Base-by-base conservation (phyloP, 2,888 invertebrate species). In the Petrolisthes cinctipes region DNA sequence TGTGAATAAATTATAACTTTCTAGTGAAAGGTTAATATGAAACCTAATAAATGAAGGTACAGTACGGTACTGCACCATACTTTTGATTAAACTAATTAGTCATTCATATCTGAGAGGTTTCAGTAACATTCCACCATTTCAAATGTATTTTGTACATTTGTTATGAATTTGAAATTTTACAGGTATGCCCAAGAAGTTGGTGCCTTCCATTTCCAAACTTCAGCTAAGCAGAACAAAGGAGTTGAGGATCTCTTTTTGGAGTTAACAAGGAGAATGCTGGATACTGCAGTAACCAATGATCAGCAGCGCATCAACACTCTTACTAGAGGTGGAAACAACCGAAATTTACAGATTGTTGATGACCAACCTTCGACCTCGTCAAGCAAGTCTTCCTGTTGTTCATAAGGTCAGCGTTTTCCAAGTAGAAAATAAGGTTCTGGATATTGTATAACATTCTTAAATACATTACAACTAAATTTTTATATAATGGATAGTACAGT, bases 171-270 rank as follows among this genome's bases (percentile, higher is more conserved):
- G 53, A 7, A 53, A 20, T 81, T 11, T 94, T 94, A 83, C 93
- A 97, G 97, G 89, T 98, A 98, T 93, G 96, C 98, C 4, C 94
- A 95, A 91, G 96, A 96, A 92, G 98, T 98, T 6, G 98, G 97
- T 85, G 98, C 99, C 0, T 95, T 95, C 92, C 98, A 98, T 93
- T 97, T 96, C 93, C 96, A 97, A 92, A 97, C 98, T 61, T 98
- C 98, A 57, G 99, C 99, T 0, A 99, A 99, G 93, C 93, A 95
- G 89, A 98, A 98, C 93, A 95, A 96, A 93, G 98, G 98, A 57
- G 96, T 98, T 5, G 97, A 98, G 92, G 97, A 98, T 90, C 94
- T 98, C 92, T 98, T 98, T 93, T 93, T 97, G 81, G 95, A 96
- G 91, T 93, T 99, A 89, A 96, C 97, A 68, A 95, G 95, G 92